phyloP scores from a whole-genome alignment of 2,113 vertebrate genomes.

The Etheostoma spectabile region DNA sequence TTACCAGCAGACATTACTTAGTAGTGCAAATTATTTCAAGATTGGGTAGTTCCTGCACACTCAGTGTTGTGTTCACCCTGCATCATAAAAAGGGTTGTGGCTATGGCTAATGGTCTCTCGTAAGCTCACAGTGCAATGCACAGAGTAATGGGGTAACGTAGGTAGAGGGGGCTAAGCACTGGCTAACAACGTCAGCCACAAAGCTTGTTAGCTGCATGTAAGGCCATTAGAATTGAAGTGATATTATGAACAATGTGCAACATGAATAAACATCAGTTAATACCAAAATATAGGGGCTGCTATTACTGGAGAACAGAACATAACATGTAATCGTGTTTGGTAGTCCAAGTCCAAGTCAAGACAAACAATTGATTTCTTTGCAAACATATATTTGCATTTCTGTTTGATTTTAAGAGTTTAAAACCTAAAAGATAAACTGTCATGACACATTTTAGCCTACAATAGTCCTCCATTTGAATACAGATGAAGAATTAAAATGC shows the following conservation, averaged over 20 bases:
- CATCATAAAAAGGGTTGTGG: background rate
- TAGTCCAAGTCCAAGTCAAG: background rate
- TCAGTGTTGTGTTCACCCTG: background rate
- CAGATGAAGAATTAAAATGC: constrained; percentile 74
- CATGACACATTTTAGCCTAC: background rate
- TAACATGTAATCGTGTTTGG: background rate
- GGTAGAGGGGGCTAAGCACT: background rate
- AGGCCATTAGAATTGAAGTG: background rate
- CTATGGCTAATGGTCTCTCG: background rate
- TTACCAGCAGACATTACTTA: background rate
- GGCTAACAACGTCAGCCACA: too few species aligned
- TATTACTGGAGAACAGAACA: too few species aligned
- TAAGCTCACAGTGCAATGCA: background rate
- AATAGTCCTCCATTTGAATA: constrained; percentile 69
- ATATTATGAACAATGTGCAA: background rate
- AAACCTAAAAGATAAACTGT: background rate
- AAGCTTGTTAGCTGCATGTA: too few species aligned
- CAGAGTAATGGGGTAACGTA: background rate
- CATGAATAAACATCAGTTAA: background rate
- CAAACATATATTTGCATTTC: background rate
- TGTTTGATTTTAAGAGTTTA: background rate
- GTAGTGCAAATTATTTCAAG: background rate
- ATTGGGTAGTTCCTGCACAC: background rate
- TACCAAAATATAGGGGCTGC: background rate
- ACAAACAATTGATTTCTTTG: background rate